Conservation (phyloP, 1,140 invertebrate species). For the Laodelphax striatellus region DNA sequence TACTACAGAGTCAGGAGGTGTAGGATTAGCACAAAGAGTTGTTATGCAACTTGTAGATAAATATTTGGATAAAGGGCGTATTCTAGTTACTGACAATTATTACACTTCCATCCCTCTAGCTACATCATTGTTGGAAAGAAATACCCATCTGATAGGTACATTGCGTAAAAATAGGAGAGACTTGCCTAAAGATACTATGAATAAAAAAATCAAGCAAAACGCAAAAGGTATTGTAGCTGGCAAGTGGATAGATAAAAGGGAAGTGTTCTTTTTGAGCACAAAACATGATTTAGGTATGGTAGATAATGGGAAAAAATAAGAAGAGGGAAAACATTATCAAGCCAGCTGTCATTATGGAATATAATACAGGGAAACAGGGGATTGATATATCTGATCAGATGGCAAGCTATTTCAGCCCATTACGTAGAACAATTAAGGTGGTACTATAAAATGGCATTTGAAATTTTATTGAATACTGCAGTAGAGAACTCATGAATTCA, state of each 20-base stretch:
- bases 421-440: conserved; percentile 30
- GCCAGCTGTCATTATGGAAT: conserved; percentile 27
- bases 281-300: conserved; percentile 16
- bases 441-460: conserved; percentile 32
- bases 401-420: conserved; percentile 29
- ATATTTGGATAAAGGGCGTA: conserved; percentile 28
- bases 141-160: conserved; percentile 29
- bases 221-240: conserved; percentile 15
- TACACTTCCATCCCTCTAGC: conserved; percentile 30
- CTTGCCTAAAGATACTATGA: conserved; percentile 21
- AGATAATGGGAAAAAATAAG: conserved; percentile 19
- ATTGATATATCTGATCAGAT: conserved; percentile 33
- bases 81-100: conserved; percentile 33
- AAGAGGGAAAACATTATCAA: conserved; percentile 21
- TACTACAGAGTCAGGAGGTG: not conserved
- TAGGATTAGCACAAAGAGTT: not conserved
- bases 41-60: conserved; percentile 14
- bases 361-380: conserved; percentile 30
- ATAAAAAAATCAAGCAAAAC: conserved; percentile 27
- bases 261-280: conserved; percentile 27
- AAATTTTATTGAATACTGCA: conserved; percentile 27
- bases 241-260: conserved; percentile 31
- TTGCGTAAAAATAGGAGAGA: conserved; percentile 7
- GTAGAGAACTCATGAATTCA: conserved; percentile 11
- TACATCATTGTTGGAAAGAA: conserved; percentile 24